These are phyloP conservation scores for Zootoca vivipara DNA, from an alignment of 2,113 vertebrate genomes.

Conservation along the genomic window DNA sequence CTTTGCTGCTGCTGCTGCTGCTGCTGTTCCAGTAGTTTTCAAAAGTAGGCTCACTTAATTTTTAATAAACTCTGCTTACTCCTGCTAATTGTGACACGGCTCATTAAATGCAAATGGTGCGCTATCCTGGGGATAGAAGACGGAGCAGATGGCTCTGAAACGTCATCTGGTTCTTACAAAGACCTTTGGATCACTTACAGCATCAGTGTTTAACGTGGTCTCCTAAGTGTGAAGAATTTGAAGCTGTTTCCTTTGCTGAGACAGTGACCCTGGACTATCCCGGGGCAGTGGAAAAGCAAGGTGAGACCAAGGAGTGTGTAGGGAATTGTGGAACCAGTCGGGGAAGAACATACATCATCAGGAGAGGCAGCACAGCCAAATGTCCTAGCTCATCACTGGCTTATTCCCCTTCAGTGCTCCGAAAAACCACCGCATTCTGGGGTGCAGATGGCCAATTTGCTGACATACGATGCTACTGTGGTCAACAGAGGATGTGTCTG, in stretches of 20 bases:
- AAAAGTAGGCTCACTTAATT: conserved; percentile 49
- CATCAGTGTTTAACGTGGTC: background rate
- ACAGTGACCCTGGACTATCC: background rate
- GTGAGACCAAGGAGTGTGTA: background rate
- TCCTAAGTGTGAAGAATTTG: background rate
- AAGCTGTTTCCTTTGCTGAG: background rate
- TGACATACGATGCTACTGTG: background rate
- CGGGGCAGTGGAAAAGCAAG: background rate
- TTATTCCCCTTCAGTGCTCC: background rate
- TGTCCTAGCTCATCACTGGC: no score
- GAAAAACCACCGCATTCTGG: background rate
- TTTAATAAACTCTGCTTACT: conserved; percentile 67
- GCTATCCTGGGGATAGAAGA: conserved; percentile 56
- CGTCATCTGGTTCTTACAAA: conserved; percentile 52
- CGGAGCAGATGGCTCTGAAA: conserved; percentile 66
- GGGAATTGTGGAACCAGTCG: background rate
- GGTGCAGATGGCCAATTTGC: background rate
- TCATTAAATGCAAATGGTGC: conserved; percentile 63
- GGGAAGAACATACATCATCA: background rate
- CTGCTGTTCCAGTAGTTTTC: conserved; percentile 2
- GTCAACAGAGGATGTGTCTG: background rate
- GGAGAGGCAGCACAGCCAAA: background rate
- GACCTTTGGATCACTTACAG: conserved; percentile 16
- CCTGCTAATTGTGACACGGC: conserved; percentile 58
- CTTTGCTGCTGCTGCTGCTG: background rate